Conservation (phyloP, 1,140 invertebrate species). For the Monochamus saltuarius region DNA sequence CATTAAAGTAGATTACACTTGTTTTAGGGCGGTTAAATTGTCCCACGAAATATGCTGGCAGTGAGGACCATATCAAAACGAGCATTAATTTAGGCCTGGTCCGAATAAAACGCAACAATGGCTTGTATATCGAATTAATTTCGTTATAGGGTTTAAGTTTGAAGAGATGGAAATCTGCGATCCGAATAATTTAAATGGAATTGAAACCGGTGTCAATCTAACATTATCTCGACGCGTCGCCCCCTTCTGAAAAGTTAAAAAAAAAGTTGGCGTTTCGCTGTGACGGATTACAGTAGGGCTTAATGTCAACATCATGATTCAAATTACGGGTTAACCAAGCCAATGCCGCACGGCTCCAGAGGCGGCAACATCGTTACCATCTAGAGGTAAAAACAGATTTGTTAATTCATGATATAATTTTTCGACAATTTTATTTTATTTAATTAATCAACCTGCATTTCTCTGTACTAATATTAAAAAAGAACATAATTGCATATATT, state of each 20-base stretch:
- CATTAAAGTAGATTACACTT: too few relatives aligned
- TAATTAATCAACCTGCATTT: too few relatives aligned
- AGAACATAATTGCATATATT: too few relatives aligned
- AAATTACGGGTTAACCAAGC: constrained; percentile 46
- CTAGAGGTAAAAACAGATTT: too few relatives aligned
- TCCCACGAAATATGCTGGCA: not conserved
- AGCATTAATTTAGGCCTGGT: constrained; percentile 15
- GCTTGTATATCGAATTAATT: constrained; percentile 46
- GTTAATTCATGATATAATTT: too few relatives aligned
- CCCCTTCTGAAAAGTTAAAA: constrained; percentile 43
- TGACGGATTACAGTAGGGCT: constrained; percentile 49
- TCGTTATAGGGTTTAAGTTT: constrained; percentile 41
- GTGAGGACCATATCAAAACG: constrained; percentile 10
- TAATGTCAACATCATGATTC: constrained; percentile 51
- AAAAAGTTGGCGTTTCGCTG: constrained; percentile 45
- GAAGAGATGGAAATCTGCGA: constrained; percentile 44
- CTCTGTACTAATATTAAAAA: too few relatives aligned
- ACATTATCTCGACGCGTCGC: constrained; percentile 38
- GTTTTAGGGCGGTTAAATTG: too few relatives aligned
- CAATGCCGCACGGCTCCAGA: not conserved
- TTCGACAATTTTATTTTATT: too few relatives aligned
- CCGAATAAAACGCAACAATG: constrained; percentile 16
- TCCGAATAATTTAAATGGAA: constrained; percentile 48
- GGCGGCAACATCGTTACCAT: too few relatives aligned
- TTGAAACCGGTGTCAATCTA: constrained; percentile 49